Evolutionary conservation across 2,888 invertebrate species (phyloP), one percentile per base, ranked within the genome.

Genomic region (Timema cristinae): DNA sequence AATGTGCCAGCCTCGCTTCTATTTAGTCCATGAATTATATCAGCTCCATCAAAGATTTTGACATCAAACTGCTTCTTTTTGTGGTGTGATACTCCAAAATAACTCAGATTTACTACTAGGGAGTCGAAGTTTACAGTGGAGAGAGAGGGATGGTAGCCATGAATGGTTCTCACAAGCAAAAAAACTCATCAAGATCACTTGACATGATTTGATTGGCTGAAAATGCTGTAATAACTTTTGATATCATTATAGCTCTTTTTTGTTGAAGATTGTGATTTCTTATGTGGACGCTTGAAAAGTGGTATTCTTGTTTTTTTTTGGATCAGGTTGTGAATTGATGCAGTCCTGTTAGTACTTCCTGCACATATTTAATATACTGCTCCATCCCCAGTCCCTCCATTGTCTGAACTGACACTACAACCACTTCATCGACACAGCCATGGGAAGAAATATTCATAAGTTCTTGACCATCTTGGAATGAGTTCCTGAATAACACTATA

Each of bases 111-210:
- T 59, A n/a, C 59, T 59, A n/a, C 13, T 59, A 59, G 59, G 5
- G 15, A 59, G n/a, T 16, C 59, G 13, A 59, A 59, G 59, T 59
- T 59, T 59, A 59, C 59, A 2, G 0, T 59, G n/a, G 8, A n/a
- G 59, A 9, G 15, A 59, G n/a, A 59, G n/a, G 15, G 59, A 59
- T 11, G 59, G 59, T 59, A n/a, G 59, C 59, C 59, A 59, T 59
- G 8, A 1, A 32, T 59, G 59, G 59, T 13, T 59, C 59, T 59
- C 59, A 13, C 32, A n/a, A 59, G 59, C n/a, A 59, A 59, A 59
- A 59, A n/a, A 59, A 32, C 59, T 59, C 13, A 13, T 32, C n/a
- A 59, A 59, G 59, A 59, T 59, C 8, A 52, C 54, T 59, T n/a
- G 13, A 59, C 59, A 59, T n/a, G 9, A 59, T 7, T 5, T 59